A percentile compares a stretch with the other conserved stretches of the same genome.
phyloP scores from a whole-genome alignment of 2,113 vertebrate genomes.

The Epinephelus lanceolatus region DNA sequence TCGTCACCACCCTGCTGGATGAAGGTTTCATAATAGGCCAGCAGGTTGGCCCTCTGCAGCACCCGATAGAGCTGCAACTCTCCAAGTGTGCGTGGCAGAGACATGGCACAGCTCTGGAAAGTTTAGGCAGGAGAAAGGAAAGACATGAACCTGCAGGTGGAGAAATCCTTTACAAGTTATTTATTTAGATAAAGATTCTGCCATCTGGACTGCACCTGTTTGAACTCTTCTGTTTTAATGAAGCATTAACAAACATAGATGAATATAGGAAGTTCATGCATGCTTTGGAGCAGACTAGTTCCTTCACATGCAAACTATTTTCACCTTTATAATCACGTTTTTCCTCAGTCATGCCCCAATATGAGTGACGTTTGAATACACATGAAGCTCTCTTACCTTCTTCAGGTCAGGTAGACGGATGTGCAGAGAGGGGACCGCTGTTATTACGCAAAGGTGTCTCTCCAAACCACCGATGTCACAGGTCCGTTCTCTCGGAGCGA shows the following conservation, averaged over 20 bases:
- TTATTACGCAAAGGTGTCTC: conserved; percentile 35
- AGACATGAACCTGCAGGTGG: conserved; percentile 48
- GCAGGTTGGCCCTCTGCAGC: conserved; percentile 94
- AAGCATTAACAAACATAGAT: not conserved
- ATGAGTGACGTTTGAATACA: not conserved
- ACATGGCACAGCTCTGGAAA: conserved; percentile 85
- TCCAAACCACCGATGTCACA: conserved; percentile 43
- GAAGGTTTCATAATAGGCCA: conserved; percentile 98
- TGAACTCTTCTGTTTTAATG: not conserved
- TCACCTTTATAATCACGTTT: not conserved
- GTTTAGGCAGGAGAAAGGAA: conserved; percentile 44
- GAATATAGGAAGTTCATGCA: not conserved
- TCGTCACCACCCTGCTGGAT: conserved; percentile 99
- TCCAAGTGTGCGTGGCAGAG: conserved; percentile 95
- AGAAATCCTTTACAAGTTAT: conserved; percentile 36
- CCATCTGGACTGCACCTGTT: conserved; percentile 20
- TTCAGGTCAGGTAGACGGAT: conserved; percentile 31
- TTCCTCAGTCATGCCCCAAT: not conserved
- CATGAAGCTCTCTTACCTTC: conserved; percentile 61
- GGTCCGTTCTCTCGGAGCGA: conserved; percentile 15
- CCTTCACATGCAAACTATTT: not conserved
- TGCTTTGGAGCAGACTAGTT: conserved; percentile 8
- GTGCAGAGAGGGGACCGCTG: conserved; percentile 32
- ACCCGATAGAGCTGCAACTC: conserved; percentile 98
- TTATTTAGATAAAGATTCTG: conserved; percentile 15